These are phyloP conservation scores for Harpagifer antarcticus DNA, from an alignment of 2,797 vertebrate genomes.

Conservation along the genomic window DNA sequence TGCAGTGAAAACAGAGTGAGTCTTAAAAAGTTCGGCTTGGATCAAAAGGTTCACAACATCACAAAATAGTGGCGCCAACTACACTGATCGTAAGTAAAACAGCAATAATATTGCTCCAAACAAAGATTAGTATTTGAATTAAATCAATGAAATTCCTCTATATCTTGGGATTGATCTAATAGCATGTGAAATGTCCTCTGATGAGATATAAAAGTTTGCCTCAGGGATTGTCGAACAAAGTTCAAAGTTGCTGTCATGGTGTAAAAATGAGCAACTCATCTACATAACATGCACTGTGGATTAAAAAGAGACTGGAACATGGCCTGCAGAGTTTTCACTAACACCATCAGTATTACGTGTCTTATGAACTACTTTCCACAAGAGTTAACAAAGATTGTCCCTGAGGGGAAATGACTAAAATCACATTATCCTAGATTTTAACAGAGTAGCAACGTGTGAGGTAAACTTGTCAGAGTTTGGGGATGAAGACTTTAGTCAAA, in stretches of 20 bases:
- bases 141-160: too few relatives aligned
- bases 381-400: conserved; percentile 33
- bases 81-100: too few relatives aligned
- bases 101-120: too few relatives aligned
- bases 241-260: conserved; percentile 54
- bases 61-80: too few relatives aligned
- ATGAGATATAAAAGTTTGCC: too few relatives aligned
- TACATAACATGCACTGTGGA: conserved; percentile 29
- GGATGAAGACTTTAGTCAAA: background rate
- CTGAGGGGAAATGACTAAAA: conserved; percentile 32
- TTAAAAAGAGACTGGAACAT: conserved; percentile 35
- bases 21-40: conserved; percentile 50
- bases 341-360: conserved; percentile 28
- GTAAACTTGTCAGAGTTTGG: conserved; percentile 6
- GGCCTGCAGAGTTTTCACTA: conserved; percentile 48
- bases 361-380: conserved; percentile 48
- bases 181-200: too few relatives aligned
- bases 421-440: conserved; percentile 39
- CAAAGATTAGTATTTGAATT: too few relatives aligned
- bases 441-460: background rate
- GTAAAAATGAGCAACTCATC: conserved; percentile 50
- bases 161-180: too few relatives aligned
- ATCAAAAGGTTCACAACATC: too few relatives aligned
- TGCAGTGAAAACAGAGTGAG: conserved; percentile 56
- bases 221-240: too few relatives aligned